phyloP scores from a whole-genome alignment of 2,113 vertebrate genomes.

The Corythoichthys haematopterus region DNA sequence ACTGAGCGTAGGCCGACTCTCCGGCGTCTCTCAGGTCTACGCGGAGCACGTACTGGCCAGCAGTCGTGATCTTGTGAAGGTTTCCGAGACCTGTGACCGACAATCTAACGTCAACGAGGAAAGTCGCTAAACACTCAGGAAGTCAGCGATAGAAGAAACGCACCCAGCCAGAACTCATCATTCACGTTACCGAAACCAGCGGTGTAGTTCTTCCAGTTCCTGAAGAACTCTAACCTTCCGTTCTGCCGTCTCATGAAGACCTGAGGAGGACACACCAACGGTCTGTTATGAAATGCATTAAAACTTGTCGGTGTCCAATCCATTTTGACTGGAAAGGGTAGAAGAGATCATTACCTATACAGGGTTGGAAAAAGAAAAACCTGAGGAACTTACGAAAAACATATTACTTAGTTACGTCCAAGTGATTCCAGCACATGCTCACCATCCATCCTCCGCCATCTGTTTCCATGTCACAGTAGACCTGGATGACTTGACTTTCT shows the following conservation, averaged over 20 bases:
- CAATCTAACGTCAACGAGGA: neutral
- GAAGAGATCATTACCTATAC: too few species aligned
- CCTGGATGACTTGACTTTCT: constrained; percentile 77
- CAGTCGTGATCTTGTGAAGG: constrained; percentile 85
- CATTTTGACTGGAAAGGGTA: too few species aligned
- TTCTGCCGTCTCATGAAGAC: constrained; percentile 88
- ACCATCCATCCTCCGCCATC: constrained; percentile 93
- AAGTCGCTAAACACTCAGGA: neutral
- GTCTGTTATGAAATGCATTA: too few species aligned
- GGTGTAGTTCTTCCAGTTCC: constrained; percentile 88
- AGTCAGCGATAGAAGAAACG: constrained; percentile 6
- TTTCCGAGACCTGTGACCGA: constrained; percentile 80
- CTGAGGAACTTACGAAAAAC: constrained; percentile 4
- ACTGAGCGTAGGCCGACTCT: constrained; percentile 79
- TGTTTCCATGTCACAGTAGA: constrained; percentile 91
- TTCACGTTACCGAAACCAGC: constrained; percentile 84
- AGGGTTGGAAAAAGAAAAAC: too few species aligned
- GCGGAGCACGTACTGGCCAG: constrained; percentile 84
- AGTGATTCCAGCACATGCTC: constrained; percentile 39
- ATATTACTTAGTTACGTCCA: too few species aligned
- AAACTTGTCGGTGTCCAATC: too few species aligned
- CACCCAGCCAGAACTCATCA: constrained; percentile 95
- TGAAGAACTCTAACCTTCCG: constrained; percentile 85
- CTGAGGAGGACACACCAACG: constrained; percentile 56
- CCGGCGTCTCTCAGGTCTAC: constrained; percentile 82